These are phyloP conservation scores for Cerastis leucographa DNA, from an alignment of 2,888 invertebrate species.

Conservation along the genomic window DNA sequence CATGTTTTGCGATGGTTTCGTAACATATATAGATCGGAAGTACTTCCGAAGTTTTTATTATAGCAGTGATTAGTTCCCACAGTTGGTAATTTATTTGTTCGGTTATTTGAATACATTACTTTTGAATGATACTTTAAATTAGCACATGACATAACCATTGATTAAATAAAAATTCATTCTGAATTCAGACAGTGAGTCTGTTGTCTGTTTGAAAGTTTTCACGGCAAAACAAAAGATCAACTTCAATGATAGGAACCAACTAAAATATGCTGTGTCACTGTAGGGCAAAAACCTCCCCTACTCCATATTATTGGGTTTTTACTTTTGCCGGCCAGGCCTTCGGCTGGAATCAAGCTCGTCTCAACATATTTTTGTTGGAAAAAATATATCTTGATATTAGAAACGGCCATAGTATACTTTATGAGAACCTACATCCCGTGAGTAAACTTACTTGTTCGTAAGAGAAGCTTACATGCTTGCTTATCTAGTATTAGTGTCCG, in stretches of 20 bases:
- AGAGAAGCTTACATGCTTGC: neutral
- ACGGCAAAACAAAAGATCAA: neutral
- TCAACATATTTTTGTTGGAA: neutral
- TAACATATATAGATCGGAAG: slow-evolving; percentile 44
- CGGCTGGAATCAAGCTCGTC: neutral
- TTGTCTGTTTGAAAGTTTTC: neutral
- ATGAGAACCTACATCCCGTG: neutral
- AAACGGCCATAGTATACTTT: neutral
- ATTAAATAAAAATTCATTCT: neutral
- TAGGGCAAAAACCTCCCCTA: neutral
- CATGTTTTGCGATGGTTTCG: slow-evolving; percentile 28
- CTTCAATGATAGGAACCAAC: neutral
- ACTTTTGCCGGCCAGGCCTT: neutral
- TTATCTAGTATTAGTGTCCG: too few species aligned
- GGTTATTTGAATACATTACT: slow-evolving; percentile 9
- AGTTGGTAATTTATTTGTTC: neutral
- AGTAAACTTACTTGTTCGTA: neutral
- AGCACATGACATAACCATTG: neutral
- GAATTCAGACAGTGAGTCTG: neutral
- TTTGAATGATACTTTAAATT: neutral
- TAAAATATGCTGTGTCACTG: too few species aligned
- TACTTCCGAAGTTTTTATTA: slow-evolving; percentile 46
- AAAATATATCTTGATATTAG: neutral
- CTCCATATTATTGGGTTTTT: neutral
- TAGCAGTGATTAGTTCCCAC: slow-evolving; percentile 6